Conservation (phyloP, 2,888 invertebrate genomes). For the Monoplex corrugatus region DNA sequence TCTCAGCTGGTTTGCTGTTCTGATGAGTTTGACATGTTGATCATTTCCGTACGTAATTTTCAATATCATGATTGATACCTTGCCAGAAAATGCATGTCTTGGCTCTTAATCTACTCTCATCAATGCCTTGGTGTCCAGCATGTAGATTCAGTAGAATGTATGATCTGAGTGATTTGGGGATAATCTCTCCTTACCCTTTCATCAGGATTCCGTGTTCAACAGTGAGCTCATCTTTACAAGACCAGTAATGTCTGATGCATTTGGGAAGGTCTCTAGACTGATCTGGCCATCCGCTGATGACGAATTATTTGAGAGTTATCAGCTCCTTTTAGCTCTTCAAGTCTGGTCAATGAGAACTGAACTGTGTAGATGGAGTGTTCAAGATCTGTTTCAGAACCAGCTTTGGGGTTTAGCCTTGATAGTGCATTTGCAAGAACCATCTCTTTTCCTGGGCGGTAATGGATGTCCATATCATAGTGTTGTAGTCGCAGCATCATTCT, state of each 20-base stretch:
- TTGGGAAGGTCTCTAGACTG: not conserved
- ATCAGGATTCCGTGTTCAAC: no score
- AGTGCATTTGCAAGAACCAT: not conserved
- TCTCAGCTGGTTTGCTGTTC: no score
- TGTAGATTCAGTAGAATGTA: no score
- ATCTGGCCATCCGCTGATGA: not conserved
- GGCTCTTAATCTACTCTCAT: no score
- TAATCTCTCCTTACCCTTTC: no score
- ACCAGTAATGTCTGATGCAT: not conserved
- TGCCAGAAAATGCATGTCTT: no score
- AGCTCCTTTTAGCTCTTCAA: not conserved
- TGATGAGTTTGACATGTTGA: no score
- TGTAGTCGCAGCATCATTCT: not conserved
- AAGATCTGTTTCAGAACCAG: not conserved
- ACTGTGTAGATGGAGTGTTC: not conserved
- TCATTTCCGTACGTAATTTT: no score
- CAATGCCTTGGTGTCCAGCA: no score
- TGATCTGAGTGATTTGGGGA: no score
- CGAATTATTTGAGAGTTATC: not conserved
- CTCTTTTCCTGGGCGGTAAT: constrained; percentile 26
- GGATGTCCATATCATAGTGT: not conserved
- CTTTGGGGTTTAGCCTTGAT: not conserved
- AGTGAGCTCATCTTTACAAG: no score
- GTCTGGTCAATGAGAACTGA: not conserved
- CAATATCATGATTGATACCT: no score